phyloP scores from a whole-genome alignment of 1,140 invertebrate species.

The Zaprionus taronus region DNA sequence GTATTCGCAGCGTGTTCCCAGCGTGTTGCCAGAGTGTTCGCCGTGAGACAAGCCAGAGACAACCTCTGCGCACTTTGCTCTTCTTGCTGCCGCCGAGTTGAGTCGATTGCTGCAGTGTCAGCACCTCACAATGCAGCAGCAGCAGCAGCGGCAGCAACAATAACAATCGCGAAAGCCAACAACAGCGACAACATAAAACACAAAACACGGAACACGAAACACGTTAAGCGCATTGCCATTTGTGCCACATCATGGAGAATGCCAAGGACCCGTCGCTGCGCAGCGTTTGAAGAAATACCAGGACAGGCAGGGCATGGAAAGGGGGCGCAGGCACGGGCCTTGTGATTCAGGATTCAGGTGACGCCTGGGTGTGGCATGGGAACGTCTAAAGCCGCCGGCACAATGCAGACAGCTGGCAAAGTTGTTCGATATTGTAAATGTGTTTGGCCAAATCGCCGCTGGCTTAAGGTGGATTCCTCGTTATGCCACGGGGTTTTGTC shows the following conservation, averaged over 20 bases:
- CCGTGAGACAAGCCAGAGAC: slow-evolving; percentile 21
- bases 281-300: slow-evolving; percentile 39
- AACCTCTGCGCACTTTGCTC: slow-evolving; percentile 30
- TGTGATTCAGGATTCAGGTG: neutral
- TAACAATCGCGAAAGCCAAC: slow-evolving; percentile 37
- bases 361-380: slow-evolving; percentile 46
- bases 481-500: slow-evolving; percentile 6
- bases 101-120: slow-evolving; percentile 68
- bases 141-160: slow-evolving; percentile 37
- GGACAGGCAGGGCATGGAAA: neutral
- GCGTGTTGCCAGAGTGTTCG: slow-evolving; percentile 11
- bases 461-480: slow-evolving; percentile 40
- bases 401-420: slow-evolving; percentile 68
- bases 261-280: slow-evolving; percentile 49
- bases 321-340: neutral
- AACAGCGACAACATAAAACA: slow-evolving; percentile 51
- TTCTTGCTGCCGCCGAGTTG: slow-evolving; percentile 9
- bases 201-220: slow-evolving; percentile 59
- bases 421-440: slow-evolving; percentile 63
- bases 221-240: slow-evolving; percentile 80
- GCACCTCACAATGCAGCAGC: slow-evolving; percentile 48
- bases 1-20: neutral
- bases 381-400: slow-evolving; percentile 61
- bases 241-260: slow-evolving; percentile 74
- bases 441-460: slow-evolving; percentile 47